A percentile compares a stretch with the other conserved stretches of the same genome.
phyloP scores from a whole-genome alignment of 1,140 invertebrate genomes.

The Chelonus insularis region DNA sequence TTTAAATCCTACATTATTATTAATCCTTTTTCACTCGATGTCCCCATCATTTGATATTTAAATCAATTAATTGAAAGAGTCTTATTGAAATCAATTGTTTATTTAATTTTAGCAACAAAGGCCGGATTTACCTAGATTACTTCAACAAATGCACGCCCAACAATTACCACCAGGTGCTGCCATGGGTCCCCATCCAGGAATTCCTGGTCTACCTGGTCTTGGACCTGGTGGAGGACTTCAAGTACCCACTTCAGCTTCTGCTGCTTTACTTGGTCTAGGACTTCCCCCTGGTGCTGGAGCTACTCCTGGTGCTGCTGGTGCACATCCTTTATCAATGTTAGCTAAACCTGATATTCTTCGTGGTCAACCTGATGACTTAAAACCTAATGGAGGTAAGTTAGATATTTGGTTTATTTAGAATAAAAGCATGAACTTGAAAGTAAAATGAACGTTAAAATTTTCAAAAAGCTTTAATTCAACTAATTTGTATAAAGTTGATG shows the following conservation, averaged over 20 bases:
- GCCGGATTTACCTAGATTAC: slow-evolving; percentile 72
- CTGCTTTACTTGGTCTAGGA: slow-evolving; percentile 55
- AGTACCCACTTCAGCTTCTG: slow-evolving; percentile 56
- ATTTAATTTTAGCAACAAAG: slow-evolving; percentile 72
- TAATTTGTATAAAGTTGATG: too few relatives aligned
- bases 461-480: too few relatives aligned
- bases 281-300: slow-evolving; percentile 62
- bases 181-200: slow-evolving; percentile 66
- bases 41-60: background rate
- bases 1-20: background rate
- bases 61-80: background rate
- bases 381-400: slow-evolving; percentile 71
- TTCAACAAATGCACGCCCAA: slow-evolving; percentile 91
- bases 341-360: slow-evolving; percentile 75
- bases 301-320: slow-evolving; percentile 61
- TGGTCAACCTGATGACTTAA: slow-evolving; percentile 64
- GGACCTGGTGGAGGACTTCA: slow-evolving; percentile 55
- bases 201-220: slow-evolving; percentile 54
- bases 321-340: slow-evolving; percentile 71
- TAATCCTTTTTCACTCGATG: background rate
- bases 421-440: background rate
- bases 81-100: slow-evolving; percentile 35
- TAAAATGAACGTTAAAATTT: too few relatives aligned
- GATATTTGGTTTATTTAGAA: too few relatives aligned
- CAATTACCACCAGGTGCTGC: slow-evolving; percentile 76